Evolutionary conservation across 2,888 invertebrate species (phyloP).

Genomic region (Volucella inflata): DNA sequence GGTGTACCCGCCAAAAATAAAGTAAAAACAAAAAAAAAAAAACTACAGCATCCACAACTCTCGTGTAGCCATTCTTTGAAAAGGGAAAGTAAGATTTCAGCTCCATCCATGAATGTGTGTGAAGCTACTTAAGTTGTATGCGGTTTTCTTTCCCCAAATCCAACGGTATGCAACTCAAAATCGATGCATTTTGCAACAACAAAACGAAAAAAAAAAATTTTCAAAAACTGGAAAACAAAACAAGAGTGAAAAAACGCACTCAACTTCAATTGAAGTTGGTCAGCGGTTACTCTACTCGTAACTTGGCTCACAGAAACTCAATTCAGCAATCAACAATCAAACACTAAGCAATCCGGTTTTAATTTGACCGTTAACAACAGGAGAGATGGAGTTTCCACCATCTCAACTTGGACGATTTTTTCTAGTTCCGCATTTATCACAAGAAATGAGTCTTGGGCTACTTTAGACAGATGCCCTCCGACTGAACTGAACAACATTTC

Average conservation of each 20-base stretch:
- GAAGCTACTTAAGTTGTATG: not conserved
- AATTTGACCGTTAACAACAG: slow-evolving; percentile 46
- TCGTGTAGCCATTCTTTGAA: slow-evolving; percentile 60
- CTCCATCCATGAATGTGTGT: slow-evolving; percentile 9
- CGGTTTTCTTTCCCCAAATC: slow-evolving; percentile 26
- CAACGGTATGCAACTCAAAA: slow-evolving; percentile 52
- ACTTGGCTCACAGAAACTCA: slow-evolving; percentile 18
- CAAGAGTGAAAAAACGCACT: slow-evolving; percentile 15
- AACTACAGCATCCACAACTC: not conserved
- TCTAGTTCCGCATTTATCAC: slow-evolving; percentile 31
- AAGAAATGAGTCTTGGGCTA: not conserved
- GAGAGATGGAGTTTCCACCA: slow-evolving; percentile 27
- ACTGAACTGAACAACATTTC: no score
- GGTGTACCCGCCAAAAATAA: not conserved
- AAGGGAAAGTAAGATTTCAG: slow-evolving; percentile 51
- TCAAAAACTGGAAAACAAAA: slow-evolving; percentile 27
- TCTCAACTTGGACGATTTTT: not conserved
- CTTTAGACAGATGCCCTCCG: no score
- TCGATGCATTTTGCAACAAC: slow-evolving; percentile 54
- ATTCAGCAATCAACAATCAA: slow-evolving; percentile 32
- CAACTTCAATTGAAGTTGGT: slow-evolving; percentile 45
- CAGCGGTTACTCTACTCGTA: slow-evolving; percentile 29
- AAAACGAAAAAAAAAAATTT: no score
- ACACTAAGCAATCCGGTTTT: slow-evolving; percentile 57
- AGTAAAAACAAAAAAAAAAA: not conserved